Base-by-base conservation (phyloP, 1,140 invertebrate genomes). In the Calosoma granatense region DNA sequence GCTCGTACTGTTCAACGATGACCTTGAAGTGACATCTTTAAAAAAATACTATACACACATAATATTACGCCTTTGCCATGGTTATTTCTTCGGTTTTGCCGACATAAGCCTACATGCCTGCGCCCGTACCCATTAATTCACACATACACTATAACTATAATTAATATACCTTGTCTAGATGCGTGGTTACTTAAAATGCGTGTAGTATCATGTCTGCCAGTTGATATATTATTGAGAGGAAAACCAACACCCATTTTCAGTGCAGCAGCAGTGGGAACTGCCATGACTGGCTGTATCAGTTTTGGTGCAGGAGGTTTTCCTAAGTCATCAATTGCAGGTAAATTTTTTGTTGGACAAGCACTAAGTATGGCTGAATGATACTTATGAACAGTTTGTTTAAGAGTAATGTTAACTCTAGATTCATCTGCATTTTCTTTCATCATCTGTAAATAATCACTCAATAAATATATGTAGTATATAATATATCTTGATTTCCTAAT, bases 161-260 rank as follows among this genome's bases (percentile, higher is more conserved):
- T 30, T 30, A 6, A 6, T 30, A 6, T 30, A 30, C 26, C 22
- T 54, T 77, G 68, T 64, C 76, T 67, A 65, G 82, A 70, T 70
- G 82, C 66, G 51, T 78, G 76, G 59, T 74, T 82, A 57, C 79
- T 82, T 2, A 81, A 65, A 23, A 81, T 71, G 51, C 80, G 72
- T 2, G 74, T 72, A 36, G 77, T 72, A 53, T 74, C 74, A 1
- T 73, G 72, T 65, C 80, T 74, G 14, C 76, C 76, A 9, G 75
- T 76, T 22, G 81, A 78, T 59, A 83, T 77, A 67, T 82, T 80
- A 60, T 77, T 81, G 61, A 88, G 71, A 57, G 85, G 86, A 76
- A 88, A 88, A 59, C 86, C 86, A 59, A 88, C 85, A 51, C 86
- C 86, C 84, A 87, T 86, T 78, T 90, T 90, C 53, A 88, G 74